Conservation (phyloP, 2,797 vertebrate species). For the Acomys russatus region DNA sequence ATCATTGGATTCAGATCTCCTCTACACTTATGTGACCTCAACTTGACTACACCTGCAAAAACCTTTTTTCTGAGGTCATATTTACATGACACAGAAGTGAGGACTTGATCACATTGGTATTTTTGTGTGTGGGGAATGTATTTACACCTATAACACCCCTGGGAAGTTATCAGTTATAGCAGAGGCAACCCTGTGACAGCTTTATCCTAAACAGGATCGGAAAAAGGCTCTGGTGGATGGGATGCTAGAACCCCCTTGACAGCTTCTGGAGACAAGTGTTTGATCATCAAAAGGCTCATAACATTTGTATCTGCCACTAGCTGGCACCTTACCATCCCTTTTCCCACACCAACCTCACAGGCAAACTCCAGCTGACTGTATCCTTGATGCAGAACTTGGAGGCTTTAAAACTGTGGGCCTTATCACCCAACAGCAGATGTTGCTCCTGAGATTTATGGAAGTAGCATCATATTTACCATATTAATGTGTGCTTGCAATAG, state of each 20-base stretch:
- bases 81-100: neutral
- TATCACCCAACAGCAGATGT: constrained; percentile 35
- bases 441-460: constrained; percentile 31
- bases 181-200: neutral
- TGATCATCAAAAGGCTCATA: neutral
- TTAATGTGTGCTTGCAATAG: constrained; percentile 36
- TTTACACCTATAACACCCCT: neutral
- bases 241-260: neutral
- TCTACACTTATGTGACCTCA: neutral
- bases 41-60: neutral
- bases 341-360: neutral
- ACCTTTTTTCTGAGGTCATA: neutral
- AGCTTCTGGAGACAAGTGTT: neutral
- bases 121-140: too few relatives aligned
- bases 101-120: neutral
- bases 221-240: neutral
- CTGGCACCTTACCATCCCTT: neutral
- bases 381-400: neutral
- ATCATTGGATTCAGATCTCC: neutral
- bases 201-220: neutral
- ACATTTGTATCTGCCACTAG: neutral
- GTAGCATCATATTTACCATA: neutral
- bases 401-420: neutral
- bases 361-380: neutral
- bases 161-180: neutral